A percentile compares a stretch with the other conserved stretches of the same genome.
These are phyloP conservation scores for Himalopsyche anomala DNA, from an alignment of 2,888 invertebrate genomes.

Conservation along the genomic window DNA sequence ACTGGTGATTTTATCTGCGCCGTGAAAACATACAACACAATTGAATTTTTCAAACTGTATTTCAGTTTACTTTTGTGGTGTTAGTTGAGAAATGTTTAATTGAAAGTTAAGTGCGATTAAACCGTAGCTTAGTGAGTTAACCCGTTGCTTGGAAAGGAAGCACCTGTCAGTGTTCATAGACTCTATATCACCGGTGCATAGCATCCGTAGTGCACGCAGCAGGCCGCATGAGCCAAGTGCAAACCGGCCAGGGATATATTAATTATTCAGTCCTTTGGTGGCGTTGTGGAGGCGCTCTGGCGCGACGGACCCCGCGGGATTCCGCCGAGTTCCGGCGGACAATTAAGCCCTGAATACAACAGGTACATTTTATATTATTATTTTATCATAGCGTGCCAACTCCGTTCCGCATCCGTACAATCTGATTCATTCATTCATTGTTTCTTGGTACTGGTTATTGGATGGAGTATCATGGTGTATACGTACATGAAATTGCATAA, in stretches of 20 bases:
- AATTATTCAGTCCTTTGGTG: slow-evolving; percentile 5
- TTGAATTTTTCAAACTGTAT: neutral
- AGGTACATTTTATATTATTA: slow-evolving; percentile 7
- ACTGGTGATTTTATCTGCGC: neutral
- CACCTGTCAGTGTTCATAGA: slow-evolving; percentile 27
- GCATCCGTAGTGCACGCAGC: neutral
- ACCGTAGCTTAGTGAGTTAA: neutral
- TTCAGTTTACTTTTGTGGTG: neutral
- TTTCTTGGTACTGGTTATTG: neutral
- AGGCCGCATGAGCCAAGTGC: slow-evolving; percentile 5
- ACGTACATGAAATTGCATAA: neutral
- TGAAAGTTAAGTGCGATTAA: neutral
- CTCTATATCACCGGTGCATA: neutral
- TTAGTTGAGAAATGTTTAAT: neutral
- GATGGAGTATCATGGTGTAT: neutral
- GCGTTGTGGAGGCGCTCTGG: neutral
- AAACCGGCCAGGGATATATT: slow-evolving; percentile 13
- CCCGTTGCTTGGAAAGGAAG: slow-evolving; percentile 9
- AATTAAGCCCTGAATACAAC: slow-evolving; percentile 34
- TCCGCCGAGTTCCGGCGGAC: neutral
- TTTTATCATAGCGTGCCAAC: slow-evolving; percentile 8
- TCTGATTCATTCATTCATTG: slow-evolving; percentile 29
- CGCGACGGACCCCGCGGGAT: slow-evolving; percentile 13
- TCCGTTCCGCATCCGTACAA: neutral
- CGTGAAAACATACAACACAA: neutral